Evolutionary conservation across 2,797 vertebrate species (phyloP), one percentile per base, ranked within the genome.

Genomic region (Acanthurus leucopareius): DNA sequence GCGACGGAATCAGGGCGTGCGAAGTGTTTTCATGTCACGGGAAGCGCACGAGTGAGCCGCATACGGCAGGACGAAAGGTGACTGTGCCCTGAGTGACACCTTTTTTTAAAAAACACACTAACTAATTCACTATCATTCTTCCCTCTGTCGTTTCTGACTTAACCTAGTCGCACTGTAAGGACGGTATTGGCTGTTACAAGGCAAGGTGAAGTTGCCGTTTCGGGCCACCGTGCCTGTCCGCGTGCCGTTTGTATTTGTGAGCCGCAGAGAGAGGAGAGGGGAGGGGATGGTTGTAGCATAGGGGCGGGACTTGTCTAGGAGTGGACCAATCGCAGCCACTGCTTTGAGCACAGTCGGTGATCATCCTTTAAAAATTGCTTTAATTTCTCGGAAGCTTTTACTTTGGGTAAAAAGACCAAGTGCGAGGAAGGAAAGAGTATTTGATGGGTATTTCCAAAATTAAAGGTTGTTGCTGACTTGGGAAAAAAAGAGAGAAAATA

Each of bases 11-110:
- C 66, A 28, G 82, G 69, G 82, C 74, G 76, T 38, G 84, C 69
- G 8, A 73, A 79, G 65, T 83, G 89, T 89, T 86, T 71, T 88
- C 87, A 87, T 80, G 65, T 84, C 86, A 79, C 54, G 25, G 48
- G 73, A 62, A 64, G 69, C 75, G 74, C 77, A 70, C 73, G 54
- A 82, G 77, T 22, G 73, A 56, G 25, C 63, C 86, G 79, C 80
- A 61, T 68, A 38, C 76, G 53, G 75, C 77, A 70, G 60, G 79
- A 86, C 63, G 69, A 71, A 58, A 82, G 75, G 77, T 79, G 80
- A 82, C 68, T 4, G 79, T 78, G 69, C 19, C 63, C 59, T 11
- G 66, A 5, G 25, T 79, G 82, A 88, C 82, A 84, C 69, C 79
- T 82, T 82, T 20, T 51, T 20, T 4, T 32, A 66, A 53, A 66